Evolutionary conservation across 2,888 invertebrate genomes (phyloP).

Genomic region (Acrocyrtus sp.): DNA sequence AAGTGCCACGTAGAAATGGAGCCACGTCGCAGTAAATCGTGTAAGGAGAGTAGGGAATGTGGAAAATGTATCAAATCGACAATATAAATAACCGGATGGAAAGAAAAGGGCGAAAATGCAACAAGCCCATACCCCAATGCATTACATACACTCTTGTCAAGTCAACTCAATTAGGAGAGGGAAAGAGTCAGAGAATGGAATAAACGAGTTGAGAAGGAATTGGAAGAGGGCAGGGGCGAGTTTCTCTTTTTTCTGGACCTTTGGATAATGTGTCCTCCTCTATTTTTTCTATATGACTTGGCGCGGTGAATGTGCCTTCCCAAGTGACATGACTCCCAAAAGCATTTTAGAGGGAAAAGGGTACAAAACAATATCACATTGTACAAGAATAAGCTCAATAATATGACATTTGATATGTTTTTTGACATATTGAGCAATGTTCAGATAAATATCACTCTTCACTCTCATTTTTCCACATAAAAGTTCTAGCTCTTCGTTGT

Average conservation of each 20-base stretch:
- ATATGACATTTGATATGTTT: constrained; percentile 18
- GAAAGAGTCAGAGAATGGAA: not conserved
- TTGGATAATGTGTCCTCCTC: not conserved
- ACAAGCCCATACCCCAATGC: not conserved
- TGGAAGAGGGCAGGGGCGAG: constrained; percentile 12
- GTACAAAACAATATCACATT: not conserved
- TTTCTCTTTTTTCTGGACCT: constrained; percentile 15
- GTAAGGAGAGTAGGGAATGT: not conserved
- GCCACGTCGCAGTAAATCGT: not conserved
- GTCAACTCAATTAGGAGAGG: not conserved
- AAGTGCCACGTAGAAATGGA: not conserved
- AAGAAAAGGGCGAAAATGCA: too few species aligned
- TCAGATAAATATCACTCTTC: constrained; percentile 15
- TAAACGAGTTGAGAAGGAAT: not conserved
- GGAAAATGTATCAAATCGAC: not conserved
- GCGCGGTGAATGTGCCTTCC: too few species aligned
- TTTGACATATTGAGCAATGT: constrained; percentile 10
- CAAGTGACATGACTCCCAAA: not conserved
- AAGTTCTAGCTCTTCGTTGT: too few species aligned
- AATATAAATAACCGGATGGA: not conserved
- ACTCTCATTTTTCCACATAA: too few species aligned
- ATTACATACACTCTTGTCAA: too few species aligned
- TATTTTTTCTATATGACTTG: too few species aligned
- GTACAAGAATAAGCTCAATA: not conserved
- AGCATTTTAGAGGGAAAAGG: not conserved